phyloP scores from a whole-genome alignment of 2,888 invertebrate genomes.

The Drosophila paracracens region DNA sequence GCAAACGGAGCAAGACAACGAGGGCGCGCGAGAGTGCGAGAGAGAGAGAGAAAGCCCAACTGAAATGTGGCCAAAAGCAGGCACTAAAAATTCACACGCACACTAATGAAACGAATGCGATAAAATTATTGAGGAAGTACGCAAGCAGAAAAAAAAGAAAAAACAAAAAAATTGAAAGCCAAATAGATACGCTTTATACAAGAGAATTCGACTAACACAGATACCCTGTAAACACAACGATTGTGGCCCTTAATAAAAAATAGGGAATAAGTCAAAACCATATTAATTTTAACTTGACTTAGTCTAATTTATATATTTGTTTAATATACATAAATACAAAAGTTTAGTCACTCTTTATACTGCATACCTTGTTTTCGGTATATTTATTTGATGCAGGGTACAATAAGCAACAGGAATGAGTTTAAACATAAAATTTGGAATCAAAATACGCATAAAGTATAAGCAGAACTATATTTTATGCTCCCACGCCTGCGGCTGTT shows the following conservation, averaged over 20 bases:
- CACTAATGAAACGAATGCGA: slow-evolving; percentile 67
- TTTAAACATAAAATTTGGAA: not conserved
- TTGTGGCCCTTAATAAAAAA: not conserved
- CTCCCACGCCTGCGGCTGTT: slow-evolving; percentile 29
- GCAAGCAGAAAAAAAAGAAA: slow-evolving; percentile 46
- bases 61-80: slow-evolving; percentile 74
- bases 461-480: slow-evolving; percentile 22
- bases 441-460: slow-evolving; percentile 4
- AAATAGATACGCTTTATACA: not conserved
- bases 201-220: too few species aligned
- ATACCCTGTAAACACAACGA: not conserved
- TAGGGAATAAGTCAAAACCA: not conserved
- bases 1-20: slow-evolving; percentile 4
- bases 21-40: not conserved
- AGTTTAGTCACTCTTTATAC: not conserved
- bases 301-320: not conserved
- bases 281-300: not conserved
- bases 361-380: not conserved
- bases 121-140: slow-evolving; percentile 81
- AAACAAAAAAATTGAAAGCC: slow-evolving; percentile 9
- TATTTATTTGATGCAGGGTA: not conserved
- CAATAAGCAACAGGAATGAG: slow-evolving; percentile 58
- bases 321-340: not conserved
- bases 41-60: slow-evolving; percentile 20
- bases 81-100: slow-evolving; percentile 75